These are phyloP conservation scores for Alsophila aescularia DNA, from an alignment of 2,888 invertebrate species.

Conservation along the genomic window DNA sequence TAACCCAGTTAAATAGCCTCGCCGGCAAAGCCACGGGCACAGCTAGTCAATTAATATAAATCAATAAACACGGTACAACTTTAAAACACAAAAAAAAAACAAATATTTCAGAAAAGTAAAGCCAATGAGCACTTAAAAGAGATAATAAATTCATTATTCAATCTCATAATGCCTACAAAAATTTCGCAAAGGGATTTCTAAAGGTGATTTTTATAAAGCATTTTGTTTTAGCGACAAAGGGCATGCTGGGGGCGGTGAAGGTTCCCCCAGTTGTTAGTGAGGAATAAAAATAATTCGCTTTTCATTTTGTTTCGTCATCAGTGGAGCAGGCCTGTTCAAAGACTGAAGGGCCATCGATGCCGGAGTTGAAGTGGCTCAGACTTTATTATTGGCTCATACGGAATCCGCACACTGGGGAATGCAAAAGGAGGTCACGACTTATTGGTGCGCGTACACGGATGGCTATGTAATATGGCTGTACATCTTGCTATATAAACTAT, in stretches of 20 bases:
- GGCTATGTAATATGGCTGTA: neutral
- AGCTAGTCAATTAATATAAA: neutral
- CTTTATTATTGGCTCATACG: conserved; percentile 79
- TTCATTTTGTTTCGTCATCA: conserved; percentile 75
- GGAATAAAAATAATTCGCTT: conserved; percentile 76
- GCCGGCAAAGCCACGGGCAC: too few species aligned
- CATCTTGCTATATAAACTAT: neutral
- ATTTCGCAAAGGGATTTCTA: conserved; percentile 36
- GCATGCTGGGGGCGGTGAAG: conserved; percentile 52
- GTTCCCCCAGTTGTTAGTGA: conserved; percentile 60
- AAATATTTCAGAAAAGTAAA: neutral
- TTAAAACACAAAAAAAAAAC: neutral
- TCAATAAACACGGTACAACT: neutral
- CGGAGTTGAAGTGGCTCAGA: conserved; percentile 67
- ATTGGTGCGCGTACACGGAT: conserved; percentile 23
- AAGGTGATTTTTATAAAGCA: conserved; percentile 61
- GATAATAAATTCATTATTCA: conserved; percentile 37
- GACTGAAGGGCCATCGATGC: conserved; percentile 73
- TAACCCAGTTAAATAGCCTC: too few species aligned
- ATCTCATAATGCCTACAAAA: conserved; percentile 30
- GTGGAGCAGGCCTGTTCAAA: conserved; percentile 64
- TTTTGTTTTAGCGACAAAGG: conserved; percentile 63
- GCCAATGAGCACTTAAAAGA: conserved; percentile 20
- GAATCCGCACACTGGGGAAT: conserved; percentile 63
- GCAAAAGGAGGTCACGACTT: conserved; percentile 61